A percentile compares a stretch with the other conserved stretches of the same genome.
phyloP scores from a whole-genome alignment of 2,888 invertebrate species.

The Octodonta nipae region DNA sequence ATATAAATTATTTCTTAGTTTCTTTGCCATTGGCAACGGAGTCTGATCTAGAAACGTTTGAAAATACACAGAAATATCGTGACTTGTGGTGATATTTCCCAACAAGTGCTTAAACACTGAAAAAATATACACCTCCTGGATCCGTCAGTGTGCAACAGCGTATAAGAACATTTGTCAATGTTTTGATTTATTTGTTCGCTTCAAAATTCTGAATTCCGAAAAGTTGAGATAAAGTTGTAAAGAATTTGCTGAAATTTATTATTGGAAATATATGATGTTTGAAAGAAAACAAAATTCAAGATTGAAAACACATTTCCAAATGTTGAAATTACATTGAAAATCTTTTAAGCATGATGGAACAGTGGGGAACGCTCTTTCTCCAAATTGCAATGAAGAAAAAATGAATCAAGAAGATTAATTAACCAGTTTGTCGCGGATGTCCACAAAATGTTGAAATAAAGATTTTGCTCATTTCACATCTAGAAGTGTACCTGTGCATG shows the following conservation, averaged over 20 bases:
- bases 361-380: slow-evolving; percentile 5
- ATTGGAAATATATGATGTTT: slow-evolving; percentile 5
- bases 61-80: too few relatives aligned
- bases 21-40: too few relatives aligned
- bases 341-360: slow-evolving; percentile 7
- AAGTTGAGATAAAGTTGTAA: slow-evolving; percentile 5
- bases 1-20: too few relatives aligned
- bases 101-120: too few relatives aligned
- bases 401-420: too few relatives aligned
- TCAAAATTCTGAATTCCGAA: slow-evolving; percentile 5
- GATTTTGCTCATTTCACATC: too few relatives aligned
- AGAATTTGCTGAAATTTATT: slow-evolving; percentile 3
- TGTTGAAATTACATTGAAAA: neutral
- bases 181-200: slow-evolving; percentile 7
- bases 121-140: too few relatives aligned
- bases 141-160: too few relatives aligned
- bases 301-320: slow-evolving; percentile 5
- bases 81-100: too few relatives aligned
- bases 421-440: too few relatives aligned
- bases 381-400: slow-evolving; percentile 2
- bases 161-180: slow-evolving; percentile 4
- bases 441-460: slow-evolving; percentile 5
- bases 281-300: slow-evolving; percentile 5
- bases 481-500: too few relatives aligned
- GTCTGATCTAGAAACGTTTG: too few relatives aligned